Evolutionary conservation across 2,888 invertebrate species (phyloP).

Genomic region (Macrosoma leucophasiata): DNA sequence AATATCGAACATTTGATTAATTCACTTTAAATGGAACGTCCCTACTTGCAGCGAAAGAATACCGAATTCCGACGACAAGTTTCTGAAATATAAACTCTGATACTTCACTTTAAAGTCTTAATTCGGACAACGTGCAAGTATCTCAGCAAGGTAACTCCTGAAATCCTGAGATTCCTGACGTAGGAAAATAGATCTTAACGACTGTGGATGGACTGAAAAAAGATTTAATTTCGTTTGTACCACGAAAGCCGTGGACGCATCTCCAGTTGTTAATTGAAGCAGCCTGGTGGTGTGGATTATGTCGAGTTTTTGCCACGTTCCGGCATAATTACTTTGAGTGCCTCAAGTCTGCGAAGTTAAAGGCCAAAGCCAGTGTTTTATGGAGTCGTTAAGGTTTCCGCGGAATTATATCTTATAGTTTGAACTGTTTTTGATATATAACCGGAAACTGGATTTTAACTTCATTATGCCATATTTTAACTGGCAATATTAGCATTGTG

Average conservation of each 20-base stretch:
- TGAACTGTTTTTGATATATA: constrained; percentile 36
- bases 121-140: constrained; percentile 34
- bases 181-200: constrained; percentile 44
- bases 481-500: no score
- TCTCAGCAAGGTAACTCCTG: constrained; percentile 31
- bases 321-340: constrained; percentile 44
- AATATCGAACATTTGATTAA: no score
- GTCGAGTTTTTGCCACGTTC: constrained; percentile 43
- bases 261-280: constrained; percentile 49
- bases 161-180: constrained; percentile 25
- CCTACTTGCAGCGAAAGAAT: no score
- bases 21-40: no score
- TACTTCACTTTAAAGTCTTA: constrained; percentile 34
- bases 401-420: constrained; percentile 39
- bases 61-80: no score
- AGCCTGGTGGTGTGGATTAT: constrained; percentile 41
- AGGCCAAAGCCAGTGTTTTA: constrained; percentile 35
- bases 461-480: no score
- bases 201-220: no score
- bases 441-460: no score
- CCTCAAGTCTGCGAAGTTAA: constrained; percentile 35
- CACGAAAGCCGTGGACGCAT: constrained; percentile 33
- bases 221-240: constrained; percentile 51
- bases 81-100: no score
- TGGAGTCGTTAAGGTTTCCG: constrained; percentile 46